A percentile compares a stretch with the other conserved stretches of the same genome.
Conservation (phyloP, 2,888 invertebrate species). For the Lepas anatifera region DNA sequence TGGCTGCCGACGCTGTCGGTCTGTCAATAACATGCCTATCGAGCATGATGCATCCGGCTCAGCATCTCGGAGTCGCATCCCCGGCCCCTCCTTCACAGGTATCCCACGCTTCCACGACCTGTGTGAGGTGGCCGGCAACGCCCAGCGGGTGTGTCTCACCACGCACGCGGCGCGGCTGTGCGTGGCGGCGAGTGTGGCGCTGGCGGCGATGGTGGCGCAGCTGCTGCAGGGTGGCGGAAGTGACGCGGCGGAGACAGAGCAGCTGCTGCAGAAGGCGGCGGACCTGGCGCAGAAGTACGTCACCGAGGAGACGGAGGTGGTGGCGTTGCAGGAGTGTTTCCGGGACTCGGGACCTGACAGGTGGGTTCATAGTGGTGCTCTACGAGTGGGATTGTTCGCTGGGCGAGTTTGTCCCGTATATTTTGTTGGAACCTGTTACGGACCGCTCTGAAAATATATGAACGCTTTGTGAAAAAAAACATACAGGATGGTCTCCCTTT, state of each 20-base stretch:
- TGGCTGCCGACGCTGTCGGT: no score
- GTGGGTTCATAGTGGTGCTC: no score
- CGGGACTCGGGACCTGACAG: neutral
- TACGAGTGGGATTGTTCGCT: no score
- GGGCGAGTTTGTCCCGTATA: no score
- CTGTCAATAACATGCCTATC: no score
- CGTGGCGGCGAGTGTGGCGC: slow-evolving; percentile 30
- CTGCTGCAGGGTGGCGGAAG: slow-evolving; percentile 28
- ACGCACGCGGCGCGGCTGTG: slow-evolving; percentile 32
- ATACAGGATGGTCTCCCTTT: no score
- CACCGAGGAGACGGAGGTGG: neutral
- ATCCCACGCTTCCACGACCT: slow-evolving; percentile 27
- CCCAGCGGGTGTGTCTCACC: slow-evolving; percentile 30
- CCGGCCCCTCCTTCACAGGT: slow-evolving; percentile 19
- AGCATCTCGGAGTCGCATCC: no score
- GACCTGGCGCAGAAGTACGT: neutral
- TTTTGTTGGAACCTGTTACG: no score
- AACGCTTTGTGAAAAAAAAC: no score
- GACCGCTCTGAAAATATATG: no score
- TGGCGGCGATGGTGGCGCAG: slow-evolving; percentile 31
- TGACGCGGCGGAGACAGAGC: neutral
- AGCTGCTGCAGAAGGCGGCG: neutral
- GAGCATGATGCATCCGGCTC: no score
- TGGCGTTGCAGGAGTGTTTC: neutral
- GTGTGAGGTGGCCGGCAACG: slow-evolving; percentile 27